A percentile compares a stretch with the other conserved stretches of the same genome.
These are phyloP conservation scores for Temnothorax nylanderi DNA, from an alignment of 1,140 invertebrate genomes.

Conservation along the genomic window DNA sequence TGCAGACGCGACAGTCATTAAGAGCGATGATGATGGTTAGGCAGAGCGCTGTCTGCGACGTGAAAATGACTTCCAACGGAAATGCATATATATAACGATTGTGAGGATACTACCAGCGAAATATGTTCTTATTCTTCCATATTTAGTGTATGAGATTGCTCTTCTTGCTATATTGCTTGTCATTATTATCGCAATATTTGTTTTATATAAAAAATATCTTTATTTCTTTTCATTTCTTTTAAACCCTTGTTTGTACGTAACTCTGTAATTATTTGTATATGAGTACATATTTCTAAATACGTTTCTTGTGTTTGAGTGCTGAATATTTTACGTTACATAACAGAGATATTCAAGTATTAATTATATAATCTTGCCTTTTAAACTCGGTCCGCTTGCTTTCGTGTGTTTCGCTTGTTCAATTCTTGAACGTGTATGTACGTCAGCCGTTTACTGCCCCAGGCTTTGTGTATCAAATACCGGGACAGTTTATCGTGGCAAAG, in stretches of 20 bases:
- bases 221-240: neutral
- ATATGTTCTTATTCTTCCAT: neutral
- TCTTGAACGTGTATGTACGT: neutral
- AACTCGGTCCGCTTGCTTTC: neutral
- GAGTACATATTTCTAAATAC: neutral
- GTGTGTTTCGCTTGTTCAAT: neutral
- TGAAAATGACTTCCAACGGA: constrained; percentile 74
- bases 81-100: constrained; percentile 59
- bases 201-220: neutral
- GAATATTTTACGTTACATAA: neutral
- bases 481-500: constrained; percentile 16
- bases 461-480: constrained; percentile 24
- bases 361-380: neutral
- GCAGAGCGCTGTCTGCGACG: constrained; percentile 65
- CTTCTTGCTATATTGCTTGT: neutral
- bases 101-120: constrained; percentile 56
- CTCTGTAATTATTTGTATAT: neutral
- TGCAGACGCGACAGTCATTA: constrained; percentile 73
- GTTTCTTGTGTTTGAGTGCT: neutral
- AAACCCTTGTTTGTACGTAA: neutral
- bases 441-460: neutral
- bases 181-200: neutral
- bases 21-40: constrained; percentile 71
- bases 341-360: neutral
- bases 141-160: neutral